Evolutionary conservation across 2,888 invertebrate species (phyloP), one percentile per base, ranked within the genome.

Genomic region (Panzeria rudis): DNA sequence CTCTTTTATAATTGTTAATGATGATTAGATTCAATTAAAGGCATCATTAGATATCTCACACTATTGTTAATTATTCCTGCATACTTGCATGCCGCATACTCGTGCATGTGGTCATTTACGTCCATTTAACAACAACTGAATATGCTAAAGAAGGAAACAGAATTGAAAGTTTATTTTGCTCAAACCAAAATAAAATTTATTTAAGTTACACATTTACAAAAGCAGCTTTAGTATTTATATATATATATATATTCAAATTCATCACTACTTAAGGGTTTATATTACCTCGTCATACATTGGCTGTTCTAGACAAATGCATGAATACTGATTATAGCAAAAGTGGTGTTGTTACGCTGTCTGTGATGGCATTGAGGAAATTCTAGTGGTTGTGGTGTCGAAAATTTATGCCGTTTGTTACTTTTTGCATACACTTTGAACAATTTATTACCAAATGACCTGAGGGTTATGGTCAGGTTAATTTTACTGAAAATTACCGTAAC

Each of bases 11-110:
- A 92, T 92, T 92, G 92, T 92, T 92, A 92, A 92, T 92, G 92
- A 92, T 92, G 92, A 92, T 92, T 92, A 92, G 92, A 92, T 90
- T 92, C 92, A 92, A 92, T 92, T 92, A 92, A 90, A 89, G 90
- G 91, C 91, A 91, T 91, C 92, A 92, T 92, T 92, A 92, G 92
- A 89, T 90, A 89, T 88, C 90, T 88, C 81, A 81, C 56, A 66
- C 73, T 69, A 11, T 25, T 1, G 35, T 23, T 38, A 23, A 50
- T 68, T 62, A 17, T 29, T 64, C 54, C 25, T 17, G 25, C 17
- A 17, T 13, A 38, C n/a, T n/a, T 29, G 8, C 52, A 52, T 56
- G 52, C 17, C 52, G n/a, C 50, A 38, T 41, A 25, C n/a, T 47
- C 32, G n/a, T 66, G 47, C 56, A 50, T 66, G 59, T 41, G 80